These are phyloP conservation scores for Ploceus nigricollis DNA, from an alignment of 2,113 vertebrate species.

Conservation along the genomic window DNA sequence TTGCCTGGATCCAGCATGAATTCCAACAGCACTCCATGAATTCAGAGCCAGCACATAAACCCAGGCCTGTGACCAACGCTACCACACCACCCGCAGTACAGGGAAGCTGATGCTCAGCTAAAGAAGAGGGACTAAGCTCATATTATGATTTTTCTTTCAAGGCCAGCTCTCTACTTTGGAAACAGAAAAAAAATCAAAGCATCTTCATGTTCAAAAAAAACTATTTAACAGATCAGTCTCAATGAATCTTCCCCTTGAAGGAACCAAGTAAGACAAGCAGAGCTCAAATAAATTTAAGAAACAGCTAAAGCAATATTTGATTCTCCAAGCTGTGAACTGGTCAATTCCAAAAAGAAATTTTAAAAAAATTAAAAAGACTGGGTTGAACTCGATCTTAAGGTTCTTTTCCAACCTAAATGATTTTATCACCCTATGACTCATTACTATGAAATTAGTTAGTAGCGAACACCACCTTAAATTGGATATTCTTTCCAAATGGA, in stretches of 20 bases:
- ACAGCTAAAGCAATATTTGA: not conserved
- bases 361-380: not conserved
- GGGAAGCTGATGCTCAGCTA: not conserved
- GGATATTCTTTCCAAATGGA: not conserved
- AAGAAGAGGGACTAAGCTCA: not conserved
- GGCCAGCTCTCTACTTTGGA: not conserved
- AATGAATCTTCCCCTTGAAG: not conserved
- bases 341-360: not conserved
- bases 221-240: not conserved
- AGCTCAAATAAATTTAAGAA: not conserved
- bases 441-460: not conserved
- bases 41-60: not conserved
- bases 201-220: not conserved
- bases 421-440: not conserved
- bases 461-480: not conserved
- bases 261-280: not conserved
- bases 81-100: fast-evolving
- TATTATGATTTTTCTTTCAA: not conserved
- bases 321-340: not conserved
- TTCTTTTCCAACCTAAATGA: not conserved
- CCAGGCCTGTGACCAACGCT: not conserved
- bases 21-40: not conserved
- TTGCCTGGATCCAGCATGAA: not conserved
- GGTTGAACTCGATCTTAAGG: fast-evolving
- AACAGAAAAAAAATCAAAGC: not conserved